phyloP scores from a whole-genome alignment of 2,113 vertebrate genomes.

The Speoplatyrhinus poulsoni region DNA sequence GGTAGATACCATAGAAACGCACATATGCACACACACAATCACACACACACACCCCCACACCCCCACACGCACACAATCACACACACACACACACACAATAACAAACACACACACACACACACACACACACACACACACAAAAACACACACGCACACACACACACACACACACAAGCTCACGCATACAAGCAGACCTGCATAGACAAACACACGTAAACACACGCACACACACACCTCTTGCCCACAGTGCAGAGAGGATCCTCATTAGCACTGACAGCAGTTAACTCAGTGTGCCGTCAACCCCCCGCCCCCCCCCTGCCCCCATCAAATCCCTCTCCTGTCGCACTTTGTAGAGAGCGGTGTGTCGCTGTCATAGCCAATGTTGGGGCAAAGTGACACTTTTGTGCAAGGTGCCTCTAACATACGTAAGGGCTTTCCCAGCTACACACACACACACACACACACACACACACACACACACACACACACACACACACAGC shows the following conservation, averaged over 20 bases:
- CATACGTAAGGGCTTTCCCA: constrained; percentile 16
- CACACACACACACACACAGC: constrained; percentile 10
- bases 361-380: constrained; percentile 34
- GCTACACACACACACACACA: neutral
- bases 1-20: neutral
- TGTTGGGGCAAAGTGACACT: constrained; percentile 43
- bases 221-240: constrained; percentile 34
- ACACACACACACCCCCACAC: constrained; percentile 8
- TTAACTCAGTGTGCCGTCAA: constrained; percentile 60
- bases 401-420: constrained; percentile 29
- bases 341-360: constrained; percentile 4
- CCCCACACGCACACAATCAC: constrained; percentile 1
- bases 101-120: neutral
- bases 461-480: constrained; percentile 18
- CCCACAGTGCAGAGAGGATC: constrained; percentile 52
- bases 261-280: constrained; percentile 69
- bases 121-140: neutral
- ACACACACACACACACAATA: neutral
- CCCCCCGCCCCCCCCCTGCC: constrained; percentile 23
- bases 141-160: neutral
- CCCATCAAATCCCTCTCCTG: constrained; percentile 19
- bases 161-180: constrained; percentile 1
- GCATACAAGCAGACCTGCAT: constrained; percentile 8
- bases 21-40: neutral
- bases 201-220: constrained; percentile 7